Evolutionary conservation across 2,888 invertebrate species (phyloP), one percentile per base, ranked within the genome.

Genomic region (Pediacus dermestoides): DNA sequence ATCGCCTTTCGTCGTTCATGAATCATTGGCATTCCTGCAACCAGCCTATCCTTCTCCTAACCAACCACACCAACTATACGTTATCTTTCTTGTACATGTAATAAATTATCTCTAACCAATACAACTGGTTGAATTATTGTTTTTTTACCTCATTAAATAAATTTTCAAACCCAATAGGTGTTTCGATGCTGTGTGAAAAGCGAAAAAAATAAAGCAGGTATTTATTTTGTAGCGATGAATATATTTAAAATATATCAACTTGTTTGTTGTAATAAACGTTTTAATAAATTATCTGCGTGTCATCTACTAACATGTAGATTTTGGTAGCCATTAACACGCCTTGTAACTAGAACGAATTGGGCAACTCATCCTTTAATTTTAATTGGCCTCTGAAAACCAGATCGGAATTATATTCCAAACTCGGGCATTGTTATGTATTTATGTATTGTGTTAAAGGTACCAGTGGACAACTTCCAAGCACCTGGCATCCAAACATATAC

Each of bases 81-180:
- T 37, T 44, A 32, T 61, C 58, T 44, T 46, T 42, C 37, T 60
- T 44, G 25, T 18, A 22, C 32, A 30, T 33, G 43, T 49, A 53
- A 61, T 67, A 67, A 66, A 67, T 67, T 65, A 66, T 64, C 62
- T 51, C 60, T 7, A 60, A 60, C 65, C 65, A 61, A 66, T 66
- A 63, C 63, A 40, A 55, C 58, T 54, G 58, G 63, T 61, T 65
- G 64, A 66, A 64, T 61, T 65, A 66, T 65, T 61, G 63, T 65
- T 66, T 66, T 65, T 67, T 66, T 63, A 62, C 61, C 65, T 67
- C 66, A 67, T 67, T 67, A 67, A 66, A 67, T 66, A 65, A 64
- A 66, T 67, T 66, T 65, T 65, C 63, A 59, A 28, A 57, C 61
- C 61, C 64, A 55, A 66, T 64, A 65, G 66, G 66, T 66, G 66